Base-by-base conservation (phyloP, 2,113 vertebrate species). In the Delphinus delphis region DNA sequence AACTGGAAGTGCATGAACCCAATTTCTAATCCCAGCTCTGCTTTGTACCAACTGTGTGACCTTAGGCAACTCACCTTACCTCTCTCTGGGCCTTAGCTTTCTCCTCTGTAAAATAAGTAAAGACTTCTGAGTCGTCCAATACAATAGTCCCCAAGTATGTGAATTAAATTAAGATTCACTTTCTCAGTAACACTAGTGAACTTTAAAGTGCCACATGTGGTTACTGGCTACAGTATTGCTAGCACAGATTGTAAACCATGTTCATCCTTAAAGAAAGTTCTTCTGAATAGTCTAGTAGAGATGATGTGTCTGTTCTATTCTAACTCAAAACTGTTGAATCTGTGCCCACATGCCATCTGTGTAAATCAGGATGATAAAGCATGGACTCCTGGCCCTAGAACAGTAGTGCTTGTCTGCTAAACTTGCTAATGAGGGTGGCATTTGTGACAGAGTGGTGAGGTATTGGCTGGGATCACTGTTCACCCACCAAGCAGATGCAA, bases 341-440 rank as follows among this genome's bases (percentile, higher is more conserved):
- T 18, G 20, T 81, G 60, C 96, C 94, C 63, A 83, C 94, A 90
- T 8, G 67, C 96, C 96, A 98, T 98, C 96, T 97, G 94, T 88
- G 55, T 36, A 67, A 88, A 80, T 36, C 77, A 38, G 44, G 77
- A 97, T 95, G 83, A 88, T 58, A 88, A 89, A 41, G 74, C 91
- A 84, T 36, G 82, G 86, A 88, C 91, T 97, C 47, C 55, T 90
- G 92, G 96, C 87, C 94, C 44, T 38, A 76, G 55, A 88, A 90
- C 68, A 77, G 73, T 83, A 88, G 58, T 82, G 88, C 28, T 97
- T 87, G 80, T 79, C 70, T 88, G 63, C 68, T 84, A 68, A 94
- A 55, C 82, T 81, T 60, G 28, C 28, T 85, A 73, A 97, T 62
- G 79, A 96, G 25, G 11, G 14, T 93, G 86, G 74, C 87, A 97